Conservation (phyloP, 2,113 vertebrate species). For the cattle (Bos taurus) region ARS-UCD2.0 NC_037331.1:65436501-65437000, state of each 20-base stretch:
- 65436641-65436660: constrained; percentile 86
- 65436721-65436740: accelerated
- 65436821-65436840: background rate
- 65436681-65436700: accelerated
- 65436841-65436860: background rate
- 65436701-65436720: too few relatives aligned
- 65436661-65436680: constrained; percentile 73
- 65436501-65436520: constrained; percentile 95
- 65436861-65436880: background rate
- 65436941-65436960: too few relatives aligned
- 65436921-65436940: accelerated
- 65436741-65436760: background rate
- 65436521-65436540: constrained; percentile 94
- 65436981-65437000: too few relatives aligned
- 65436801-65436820: too few relatives aligned
- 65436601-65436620: constrained; percentile 94
- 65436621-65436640: constrained; percentile 94
- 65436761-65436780: background rate
- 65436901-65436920: background rate
- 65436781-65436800: background rate
- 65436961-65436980: accelerated
- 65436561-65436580: constrained; percentile 93
- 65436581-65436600: constrained; percentile 95
- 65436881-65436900: background rate
- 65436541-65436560: constrained; percentile 90